These are phyloP conservation scores for Hippocampus barbouri DNA, from an alignment of 2,113 vertebrate species.

Conservation along the genomic window DNA sequence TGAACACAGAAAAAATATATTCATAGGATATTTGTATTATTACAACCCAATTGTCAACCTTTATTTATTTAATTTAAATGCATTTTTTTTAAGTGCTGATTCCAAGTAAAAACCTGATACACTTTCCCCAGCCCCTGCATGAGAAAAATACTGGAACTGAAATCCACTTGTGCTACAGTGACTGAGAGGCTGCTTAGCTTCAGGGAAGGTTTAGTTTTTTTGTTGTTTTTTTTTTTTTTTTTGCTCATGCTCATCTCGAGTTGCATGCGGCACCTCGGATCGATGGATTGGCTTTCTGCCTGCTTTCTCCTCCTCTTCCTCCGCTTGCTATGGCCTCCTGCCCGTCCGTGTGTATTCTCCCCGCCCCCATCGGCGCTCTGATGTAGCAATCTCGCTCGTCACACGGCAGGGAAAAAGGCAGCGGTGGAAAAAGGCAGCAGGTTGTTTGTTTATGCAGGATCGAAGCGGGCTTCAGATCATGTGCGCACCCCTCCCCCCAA, in stretches of 20 bases:
- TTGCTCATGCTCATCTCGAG: conserved; percentile 25
- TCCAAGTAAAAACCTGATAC: too few relatives aligned
- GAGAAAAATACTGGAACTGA: too few relatives aligned
- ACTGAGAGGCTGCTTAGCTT: background rate
- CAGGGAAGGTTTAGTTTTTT: conserved; percentile 16
- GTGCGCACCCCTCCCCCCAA: conserved; percentile 23
- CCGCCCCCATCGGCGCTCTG: conserved; percentile 23
- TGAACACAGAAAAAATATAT: too few relatives aligned
- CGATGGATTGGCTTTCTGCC: conserved; percentile 58
- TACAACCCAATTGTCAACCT: too few relatives aligned
- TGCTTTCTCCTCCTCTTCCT: conserved; percentile 51
- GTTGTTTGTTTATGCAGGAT: conserved; percentile 46
- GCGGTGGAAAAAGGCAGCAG: conserved; percentile 28
- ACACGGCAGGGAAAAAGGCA: conserved; percentile 36
- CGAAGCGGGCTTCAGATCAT: conserved; percentile 33
- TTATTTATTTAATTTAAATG: too few relatives aligned
- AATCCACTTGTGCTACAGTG: too few relatives aligned
- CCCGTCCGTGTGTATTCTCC: conserved; percentile 65
- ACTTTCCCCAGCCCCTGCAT: too few relatives aligned
- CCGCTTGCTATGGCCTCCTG: conserved; percentile 58
- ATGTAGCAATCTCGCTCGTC: conserved; percentile 48
- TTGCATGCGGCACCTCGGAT: conserved; percentile 54
- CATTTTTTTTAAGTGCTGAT: too few relatives aligned
- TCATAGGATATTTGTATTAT: too few relatives aligned
- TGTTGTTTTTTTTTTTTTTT: background rate